Percentiles rank a stretch among this genome's conserved stretches.
Conservation (phyloP, 2,888 invertebrate species). For the Metellina segmentata region DNA sequence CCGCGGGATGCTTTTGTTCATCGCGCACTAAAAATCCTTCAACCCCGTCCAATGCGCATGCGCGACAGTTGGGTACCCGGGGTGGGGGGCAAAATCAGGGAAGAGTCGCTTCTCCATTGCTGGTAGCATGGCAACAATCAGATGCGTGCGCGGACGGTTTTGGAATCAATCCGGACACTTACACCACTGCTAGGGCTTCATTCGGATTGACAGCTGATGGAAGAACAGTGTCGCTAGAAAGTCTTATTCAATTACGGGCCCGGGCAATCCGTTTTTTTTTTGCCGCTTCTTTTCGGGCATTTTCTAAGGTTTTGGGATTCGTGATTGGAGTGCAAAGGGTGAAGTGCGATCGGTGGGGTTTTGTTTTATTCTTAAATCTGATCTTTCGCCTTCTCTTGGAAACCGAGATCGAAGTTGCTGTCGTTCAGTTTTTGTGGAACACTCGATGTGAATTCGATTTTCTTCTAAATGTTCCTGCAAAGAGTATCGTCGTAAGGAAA, state of each 20-base stretch:
- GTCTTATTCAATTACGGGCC: constrained; percentile 25
- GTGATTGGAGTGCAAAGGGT: too few relatives aligned
- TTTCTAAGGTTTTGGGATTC: too few relatives aligned
- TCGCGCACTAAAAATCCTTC: constrained; percentile 46
- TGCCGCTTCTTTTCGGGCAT: background rate
- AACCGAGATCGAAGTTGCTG: too few relatives aligned
- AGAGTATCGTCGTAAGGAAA: too few relatives aligned
- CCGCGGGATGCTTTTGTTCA: constrained; percentile 51
- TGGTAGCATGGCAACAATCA: constrained; percentile 64
- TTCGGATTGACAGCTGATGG: constrained; percentile 28
- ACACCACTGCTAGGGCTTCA: constrained; percentile 32
- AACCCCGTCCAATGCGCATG: constrained; percentile 26
- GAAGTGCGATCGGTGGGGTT: background rate
- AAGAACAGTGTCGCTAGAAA: background rate
- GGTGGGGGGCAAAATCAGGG: constrained; percentile 28
- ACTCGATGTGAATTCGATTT: too few relatives aligned
- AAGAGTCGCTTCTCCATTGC: constrained; percentile 20
- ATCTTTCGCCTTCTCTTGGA: background rate
- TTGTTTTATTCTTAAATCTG: background rate
- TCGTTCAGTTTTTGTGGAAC: too few relatives aligned
- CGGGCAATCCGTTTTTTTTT: background rate
- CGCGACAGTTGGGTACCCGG: background rate
- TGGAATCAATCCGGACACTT: constrained; percentile 41
- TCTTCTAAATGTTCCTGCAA: too few relatives aligned
- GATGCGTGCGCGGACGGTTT: constrained; percentile 14